A percentile compares a stretch with the other conserved stretches of the same genome.
phyloP scores from a whole-genome alignment of 2,888 invertebrate species.

The Aelia acuminata region DNA sequence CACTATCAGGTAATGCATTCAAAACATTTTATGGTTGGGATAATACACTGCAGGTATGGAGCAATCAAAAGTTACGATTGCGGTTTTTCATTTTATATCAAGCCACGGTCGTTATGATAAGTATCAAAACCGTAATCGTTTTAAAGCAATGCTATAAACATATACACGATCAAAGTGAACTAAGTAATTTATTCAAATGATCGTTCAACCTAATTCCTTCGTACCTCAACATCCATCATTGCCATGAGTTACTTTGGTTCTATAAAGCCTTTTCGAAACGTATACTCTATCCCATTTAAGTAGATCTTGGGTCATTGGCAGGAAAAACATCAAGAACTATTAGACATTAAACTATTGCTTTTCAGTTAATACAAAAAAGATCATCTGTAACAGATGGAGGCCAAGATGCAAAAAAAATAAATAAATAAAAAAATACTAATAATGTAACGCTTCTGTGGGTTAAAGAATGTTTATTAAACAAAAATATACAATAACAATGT shows the following conservation, averaged over 20 bases:
- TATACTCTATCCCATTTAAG: neutral
- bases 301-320: no score
- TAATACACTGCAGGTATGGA: neutral
- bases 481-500: no score
- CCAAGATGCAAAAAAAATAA: no score
- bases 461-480: no score
- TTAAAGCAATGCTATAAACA: neutral
- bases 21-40: neutral
- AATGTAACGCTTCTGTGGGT: no score
- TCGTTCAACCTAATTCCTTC: neutral
- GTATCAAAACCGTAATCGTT: neutral
- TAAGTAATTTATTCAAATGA: neutral
- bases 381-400: no score
- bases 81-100: conserved; percentile 19
- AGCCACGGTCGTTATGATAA: neutral
- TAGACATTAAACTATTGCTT: no score
- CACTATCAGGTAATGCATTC: neutral
- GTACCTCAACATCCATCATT: neutral
- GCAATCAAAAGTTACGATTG: conserved; percentile 14
- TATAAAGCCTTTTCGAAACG: neutral
- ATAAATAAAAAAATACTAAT: no score
- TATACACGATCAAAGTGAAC: neutral
- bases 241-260: neutral
- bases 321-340: no score
- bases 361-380: no score